These are phyloP conservation scores for Clunio marinus DNA, from an alignment of 2,888 invertebrate species.

Conservation along the genomic window DNA sequence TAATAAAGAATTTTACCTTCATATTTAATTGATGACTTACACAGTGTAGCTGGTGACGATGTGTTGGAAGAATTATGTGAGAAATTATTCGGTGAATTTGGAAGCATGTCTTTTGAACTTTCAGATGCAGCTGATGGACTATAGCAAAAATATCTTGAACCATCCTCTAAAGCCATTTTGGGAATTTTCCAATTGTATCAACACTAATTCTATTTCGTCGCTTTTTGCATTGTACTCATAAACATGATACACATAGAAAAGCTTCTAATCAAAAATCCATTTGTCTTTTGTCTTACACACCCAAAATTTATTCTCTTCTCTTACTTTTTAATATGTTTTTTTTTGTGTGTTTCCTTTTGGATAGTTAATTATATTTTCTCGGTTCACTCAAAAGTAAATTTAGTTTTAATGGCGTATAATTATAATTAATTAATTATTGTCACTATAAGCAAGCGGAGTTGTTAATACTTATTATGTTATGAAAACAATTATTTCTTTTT, in stretches of 20 bases:
- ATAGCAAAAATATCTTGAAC: conserved; percentile 27
- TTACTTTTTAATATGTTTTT: conserved; percentile 2
- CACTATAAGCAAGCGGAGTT: conserved; percentile 20
- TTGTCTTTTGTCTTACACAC: conserved; percentile 28
- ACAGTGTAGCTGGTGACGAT: conserved; percentile 23
- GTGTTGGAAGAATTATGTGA: conserved; percentile 25
- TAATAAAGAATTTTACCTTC: no score
- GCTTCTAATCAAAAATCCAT: conserved; percentile 37
- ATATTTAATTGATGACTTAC: conserved; percentile 31
- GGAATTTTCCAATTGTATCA: not conserved
- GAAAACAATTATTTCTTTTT: conserved; percentile 19
- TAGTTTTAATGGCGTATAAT: conserved; percentile 28
- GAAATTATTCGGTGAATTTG: conserved; percentile 29
- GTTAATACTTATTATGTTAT: not conserved
- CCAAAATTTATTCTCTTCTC: conserved; percentile 26
- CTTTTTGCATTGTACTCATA: conserved; percentile 11
- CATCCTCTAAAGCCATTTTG: conserved; percentile 32
- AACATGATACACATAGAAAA: conserved; percentile 15
- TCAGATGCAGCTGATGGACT: conserved; percentile 27
- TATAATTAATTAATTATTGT: conserved; percentile 38
- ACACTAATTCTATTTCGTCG: not conserved
- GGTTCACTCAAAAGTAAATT: conserved; percentile 9
- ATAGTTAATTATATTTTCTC: conserved; percentile 16
- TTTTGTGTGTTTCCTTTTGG: not conserved
- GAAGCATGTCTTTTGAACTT: conserved; percentile 13